A percentile compares a stretch with the other conserved stretches of the same genome.
Conservation (phyloP, 2,888 invertebrate species). For the Steinernema carpocapsae region DNA sequence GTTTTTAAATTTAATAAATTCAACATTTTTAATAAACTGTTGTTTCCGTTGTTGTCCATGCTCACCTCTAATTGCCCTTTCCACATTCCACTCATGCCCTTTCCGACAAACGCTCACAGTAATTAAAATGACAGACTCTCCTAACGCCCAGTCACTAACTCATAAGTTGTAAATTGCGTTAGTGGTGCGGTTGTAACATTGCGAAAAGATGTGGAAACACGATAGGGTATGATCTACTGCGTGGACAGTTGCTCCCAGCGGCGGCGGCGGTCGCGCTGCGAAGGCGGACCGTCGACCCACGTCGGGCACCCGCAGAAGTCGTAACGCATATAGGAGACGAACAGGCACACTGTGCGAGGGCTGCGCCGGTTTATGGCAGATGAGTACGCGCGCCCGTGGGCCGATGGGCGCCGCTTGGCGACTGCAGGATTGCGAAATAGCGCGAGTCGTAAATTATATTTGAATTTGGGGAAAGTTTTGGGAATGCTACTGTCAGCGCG, state of each 20-base stretch:
- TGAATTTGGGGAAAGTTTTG: conserved; percentile 12
- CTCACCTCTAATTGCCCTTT: too few species aligned
- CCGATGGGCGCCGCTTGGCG: not conserved
- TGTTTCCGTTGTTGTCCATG: too few species aligned
- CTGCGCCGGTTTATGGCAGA: not conserved
- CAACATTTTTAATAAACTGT: too few species aligned
- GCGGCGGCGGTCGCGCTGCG: not conserved
- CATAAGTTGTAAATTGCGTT: conserved; percentile 10
- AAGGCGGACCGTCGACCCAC: conserved; percentile 15
- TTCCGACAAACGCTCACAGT: too few species aligned
- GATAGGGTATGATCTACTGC: conserved; percentile 20
- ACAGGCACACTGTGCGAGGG: not conserved
- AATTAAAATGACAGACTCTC: too few species aligned
- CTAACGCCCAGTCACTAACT: too few species aligned
- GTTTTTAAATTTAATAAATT: too few species aligned
- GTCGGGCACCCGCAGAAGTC: not conserved
- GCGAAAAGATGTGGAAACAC: conserved; percentile 15
- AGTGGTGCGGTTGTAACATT: conserved; percentile 8
- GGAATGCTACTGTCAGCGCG: too few species aligned
- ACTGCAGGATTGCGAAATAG: conserved; percentile 13
- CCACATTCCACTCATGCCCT: too few species aligned
- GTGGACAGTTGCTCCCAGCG: conserved; percentile 18
- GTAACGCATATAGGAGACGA: not conserved
- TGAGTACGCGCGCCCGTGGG: conserved; percentile 26
- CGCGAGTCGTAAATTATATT: conserved; percentile 27